Evolutionary conservation across 2,113 vertebrate species (phyloP), one percentile per base, ranked within the genome.

Genomic region (Furnarius figulus): DNA sequence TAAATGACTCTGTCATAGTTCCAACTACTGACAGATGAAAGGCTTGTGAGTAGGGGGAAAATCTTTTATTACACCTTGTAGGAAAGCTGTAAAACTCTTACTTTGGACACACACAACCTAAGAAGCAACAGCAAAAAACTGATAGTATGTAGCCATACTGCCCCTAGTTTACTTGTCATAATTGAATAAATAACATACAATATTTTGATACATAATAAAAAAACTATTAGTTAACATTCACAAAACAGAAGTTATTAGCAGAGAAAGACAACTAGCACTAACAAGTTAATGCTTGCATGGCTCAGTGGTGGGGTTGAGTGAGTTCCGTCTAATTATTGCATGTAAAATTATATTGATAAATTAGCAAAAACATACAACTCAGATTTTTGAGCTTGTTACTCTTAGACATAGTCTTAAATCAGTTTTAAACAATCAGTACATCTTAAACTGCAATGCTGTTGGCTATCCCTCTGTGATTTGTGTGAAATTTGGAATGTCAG

Each of bases 351-450:
- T 31, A 42, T 9, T 35, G 30, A n/a, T 85, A 79, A 88, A 87
- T 90, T 44, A 93, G 37, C 42, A 71, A 67, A 25, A 53, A 5
- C 10, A 62, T 8, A 5, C 8, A 71, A 37, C 31, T 39, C 56
- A 85, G 66, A 47, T 82, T 85, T 94, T 61, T 82, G 42, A 65
- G 49, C 47, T 68, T 88, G 10, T 28, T 90, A 46, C 35, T 85
- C 33, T 39, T 79, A 67, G 30, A 67, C 18, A 80, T 78, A 67
- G 30, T 71, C 18, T 85, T 83, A 35, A 20, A 37, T 44, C 15
- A 61, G 7, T 61, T 16, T 72, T 52, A 47, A 95, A 65, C 14
- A 67, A 37, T 23, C 21, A 80, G 12, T 30, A 31, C 24, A 27
- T 70, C 58, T 56, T 79, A 61, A 83, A 52, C 16, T 47, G 17